phyloP scores from a whole-genome alignment of 2,888 invertebrate species.

The Cordilura impudica region DNA sequence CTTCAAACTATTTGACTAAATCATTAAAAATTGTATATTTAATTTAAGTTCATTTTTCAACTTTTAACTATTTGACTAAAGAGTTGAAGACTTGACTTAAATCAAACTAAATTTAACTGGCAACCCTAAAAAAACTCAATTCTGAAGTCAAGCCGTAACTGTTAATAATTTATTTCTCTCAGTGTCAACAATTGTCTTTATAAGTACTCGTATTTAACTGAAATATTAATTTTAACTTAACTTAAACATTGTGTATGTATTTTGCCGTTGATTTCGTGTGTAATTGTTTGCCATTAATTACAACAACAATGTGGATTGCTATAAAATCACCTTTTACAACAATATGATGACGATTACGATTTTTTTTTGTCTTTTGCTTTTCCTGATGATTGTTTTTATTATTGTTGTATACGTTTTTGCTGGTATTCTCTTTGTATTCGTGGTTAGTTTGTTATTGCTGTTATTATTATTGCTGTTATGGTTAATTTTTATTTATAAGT shows the following conservation, averaged over 20 bases:
- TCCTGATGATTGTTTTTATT: not conserved
- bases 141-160: no score
- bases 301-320: constrained; percentile 64
- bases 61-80: no score
- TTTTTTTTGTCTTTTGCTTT: constrained; percentile 22
- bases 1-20: no score
- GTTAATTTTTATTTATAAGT: constrained; percentile 63
- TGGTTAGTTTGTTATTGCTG: constrained; percentile 25
- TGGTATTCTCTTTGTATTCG: constrained; percentile 44
- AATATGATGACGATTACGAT: constrained; percentile 58
- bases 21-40: no score
- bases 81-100: no score
- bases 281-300: constrained; percentile 75
- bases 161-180: not conserved
- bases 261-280: constrained; percentile 66
- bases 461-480: constrained; percentile 55
- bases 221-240: constrained; percentile 35
- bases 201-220: constrained; percentile 15
- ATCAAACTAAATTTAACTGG: no score
- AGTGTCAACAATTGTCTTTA: constrained; percentile 26
- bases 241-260: constrained; percentile 27
- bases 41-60: no score
- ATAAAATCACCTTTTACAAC: constrained; percentile 59
- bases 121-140: no score
- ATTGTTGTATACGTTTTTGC: not conserved